phyloP scores from a whole-genome alignment of 2,797 vertebrate species.

The Xiphophorus birchmanni region DNA sequence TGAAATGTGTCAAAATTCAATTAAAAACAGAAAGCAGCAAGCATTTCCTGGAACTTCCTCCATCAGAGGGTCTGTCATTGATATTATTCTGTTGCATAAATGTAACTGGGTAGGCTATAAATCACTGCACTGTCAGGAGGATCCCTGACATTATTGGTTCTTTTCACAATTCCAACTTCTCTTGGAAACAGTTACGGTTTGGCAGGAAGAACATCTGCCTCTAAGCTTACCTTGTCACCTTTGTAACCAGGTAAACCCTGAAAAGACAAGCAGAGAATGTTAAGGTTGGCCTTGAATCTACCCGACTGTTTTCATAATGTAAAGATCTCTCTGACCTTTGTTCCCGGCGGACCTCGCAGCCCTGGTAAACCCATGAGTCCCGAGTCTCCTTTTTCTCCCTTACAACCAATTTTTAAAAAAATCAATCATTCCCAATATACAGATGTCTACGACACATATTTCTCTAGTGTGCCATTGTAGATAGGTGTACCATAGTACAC shows the following conservation, averaged over 20 bases:
- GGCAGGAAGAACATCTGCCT: not conserved
- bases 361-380: conserved; percentile 90
- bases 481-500: not conserved
- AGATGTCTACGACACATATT: not conserved
- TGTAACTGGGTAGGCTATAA: not conserved
- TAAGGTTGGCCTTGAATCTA: not conserved
- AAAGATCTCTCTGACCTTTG: conserved; percentile 79
- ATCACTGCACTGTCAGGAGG: not conserved
- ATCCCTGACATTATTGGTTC: not conserved
- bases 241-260: conserved; percentile 76
- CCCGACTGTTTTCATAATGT: not conserved
- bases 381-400: conserved; percentile 78
- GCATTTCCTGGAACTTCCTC: not conserved
- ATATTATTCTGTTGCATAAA: not conserved
- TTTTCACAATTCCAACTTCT: not conserved
- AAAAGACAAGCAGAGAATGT: conserved; percentile 6
- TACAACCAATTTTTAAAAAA: not conserved
- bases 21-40: not conserved
- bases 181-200: not conserved
- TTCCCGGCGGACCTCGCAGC: conserved; percentile 90
- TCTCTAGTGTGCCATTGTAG: not conserved
- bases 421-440: not conserved
- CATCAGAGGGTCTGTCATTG: not conserved
- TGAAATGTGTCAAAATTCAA: not conserved
- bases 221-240: conserved; percentile 69